Percentiles rank a stretch among this genome's conserved stretches.
phyloP scores from a whole-genome alignment of 2,113 vertebrate genomes.

The Mobula birostris region DNA sequence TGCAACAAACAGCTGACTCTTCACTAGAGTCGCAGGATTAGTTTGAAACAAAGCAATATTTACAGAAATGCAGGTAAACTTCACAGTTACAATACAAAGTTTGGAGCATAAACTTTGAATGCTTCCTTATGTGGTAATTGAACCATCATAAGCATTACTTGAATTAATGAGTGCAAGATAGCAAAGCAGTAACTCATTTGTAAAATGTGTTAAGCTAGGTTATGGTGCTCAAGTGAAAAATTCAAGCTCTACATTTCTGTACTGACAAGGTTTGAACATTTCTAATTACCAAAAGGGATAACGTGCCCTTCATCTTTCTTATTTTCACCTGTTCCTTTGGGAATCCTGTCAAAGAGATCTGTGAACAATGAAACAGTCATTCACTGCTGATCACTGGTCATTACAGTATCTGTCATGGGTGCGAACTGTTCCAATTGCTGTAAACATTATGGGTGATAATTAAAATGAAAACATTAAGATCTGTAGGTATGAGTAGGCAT shows the following conservation, averaged over 20 bases:
- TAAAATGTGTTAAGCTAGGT: not conserved
- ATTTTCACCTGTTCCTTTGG: not conserved
- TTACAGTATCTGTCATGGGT: not conserved
- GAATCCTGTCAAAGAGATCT: not conserved
- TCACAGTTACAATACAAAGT: not conserved
- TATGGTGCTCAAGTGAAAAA: not conserved
- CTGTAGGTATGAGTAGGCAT: not conserved
- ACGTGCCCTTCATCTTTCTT: not conserved
- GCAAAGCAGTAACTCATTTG: not conserved
- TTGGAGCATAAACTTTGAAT: not conserved
- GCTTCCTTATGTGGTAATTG: not conserved
- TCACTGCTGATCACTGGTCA: not conserved
- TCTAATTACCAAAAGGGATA: conserved; percentile 1
- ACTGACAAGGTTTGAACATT: not conserved
- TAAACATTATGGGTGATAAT: not conserved
- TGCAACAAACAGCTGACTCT: not conserved
- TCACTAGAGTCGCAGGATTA: not conserved
- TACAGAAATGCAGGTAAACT: not conserved
- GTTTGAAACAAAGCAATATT: not conserved
- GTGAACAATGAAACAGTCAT: not conserved
- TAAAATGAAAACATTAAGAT: not conserved
- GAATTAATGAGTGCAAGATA: not conserved
- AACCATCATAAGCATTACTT: not conserved
- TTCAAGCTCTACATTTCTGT: not conserved
- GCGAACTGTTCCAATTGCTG: not conserved